These are phyloP conservation scores for Drosophila teissieri DNA, from an alignment of 1,140 invertebrate genomes.

Conservation along the genomic window DNA sequence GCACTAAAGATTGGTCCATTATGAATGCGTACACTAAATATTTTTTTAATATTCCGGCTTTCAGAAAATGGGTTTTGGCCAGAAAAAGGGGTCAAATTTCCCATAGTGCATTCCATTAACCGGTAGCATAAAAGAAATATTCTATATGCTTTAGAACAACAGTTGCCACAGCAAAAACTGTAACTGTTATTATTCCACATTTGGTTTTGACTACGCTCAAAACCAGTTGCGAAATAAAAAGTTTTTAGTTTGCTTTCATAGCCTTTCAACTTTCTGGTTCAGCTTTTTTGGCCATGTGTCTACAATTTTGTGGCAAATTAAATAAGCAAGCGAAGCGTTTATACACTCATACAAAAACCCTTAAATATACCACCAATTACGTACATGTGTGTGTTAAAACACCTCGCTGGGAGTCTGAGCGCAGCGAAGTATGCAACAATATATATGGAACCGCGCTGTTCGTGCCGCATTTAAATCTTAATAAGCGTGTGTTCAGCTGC, in stretches of 20 bases:
- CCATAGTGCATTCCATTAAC: no score
- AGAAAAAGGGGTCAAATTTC: no score
- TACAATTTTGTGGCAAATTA: conserved; percentile 81
- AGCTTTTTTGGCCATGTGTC: conserved; percentile 46
- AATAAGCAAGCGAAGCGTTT: conserved; percentile 68
- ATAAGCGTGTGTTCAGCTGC: conserved; percentile 25
- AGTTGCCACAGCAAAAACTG: conserved; percentile 18
- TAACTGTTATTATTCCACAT: conserved; percentile 54
- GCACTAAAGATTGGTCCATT: no score
- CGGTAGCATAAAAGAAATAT: conserved; percentile 11
- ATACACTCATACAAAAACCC: conserved; percentile 10
- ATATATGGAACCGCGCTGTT: conserved; percentile 58
- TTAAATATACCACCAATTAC: conserved; percentile 8
- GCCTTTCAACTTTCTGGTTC: conserved; percentile 53
- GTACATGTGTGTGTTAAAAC: background rate
- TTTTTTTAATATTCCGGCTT: no score
- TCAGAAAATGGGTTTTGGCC: no score
- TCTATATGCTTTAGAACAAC: conserved; percentile 7
- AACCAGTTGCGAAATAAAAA: conserved; percentile 31
- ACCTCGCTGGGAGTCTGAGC: conserved; percentile 32
- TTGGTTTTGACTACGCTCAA: conserved; percentile 34
- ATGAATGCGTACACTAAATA: no score
- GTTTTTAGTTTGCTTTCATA: conserved; percentile 74
- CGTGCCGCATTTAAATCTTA: conserved; percentile 57
- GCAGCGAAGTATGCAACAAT: conserved; percentile 70